These are phyloP conservation scores for Entomobrya proxima DNA, from an alignment of 2,888 invertebrate genomes.

Conservation along the genomic window DNA sequence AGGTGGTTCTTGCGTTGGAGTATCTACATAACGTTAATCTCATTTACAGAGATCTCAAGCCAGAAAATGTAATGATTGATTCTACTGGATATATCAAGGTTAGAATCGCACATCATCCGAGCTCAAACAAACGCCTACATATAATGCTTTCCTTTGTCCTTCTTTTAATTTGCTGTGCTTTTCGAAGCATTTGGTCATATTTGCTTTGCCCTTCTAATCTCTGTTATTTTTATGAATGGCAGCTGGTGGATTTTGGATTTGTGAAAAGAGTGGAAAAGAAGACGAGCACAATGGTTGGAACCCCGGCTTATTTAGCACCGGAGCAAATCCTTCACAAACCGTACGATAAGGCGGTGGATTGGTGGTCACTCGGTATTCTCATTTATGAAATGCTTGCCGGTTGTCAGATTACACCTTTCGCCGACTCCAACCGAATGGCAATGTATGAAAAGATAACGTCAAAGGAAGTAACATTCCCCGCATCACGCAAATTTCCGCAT, in stretches of 20 bases:
- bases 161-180: no score
- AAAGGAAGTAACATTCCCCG: slow-evolving; percentile 42
- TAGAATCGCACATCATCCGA: background rate
- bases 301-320: background rate
- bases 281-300: slow-evolving; percentile 3
- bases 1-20: slow-evolving; percentile 59
- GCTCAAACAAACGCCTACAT: background rate
- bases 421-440: background rate
- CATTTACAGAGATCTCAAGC: slow-evolving; percentile 63
- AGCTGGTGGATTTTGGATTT: slow-evolving; percentile 45
- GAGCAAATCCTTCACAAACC: background rate
- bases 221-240: background rate
- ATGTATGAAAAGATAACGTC: slow-evolving; percentile 31
- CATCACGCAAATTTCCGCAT: slow-evolving; percentile 23
- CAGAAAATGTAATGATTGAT: slow-evolving; percentile 61
- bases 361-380: slow-evolving; percentile 16
- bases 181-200: no score
- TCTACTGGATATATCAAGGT: slow-evolving; percentile 57
- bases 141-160: no score
- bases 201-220: background rate
- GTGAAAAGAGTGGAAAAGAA: slow-evolving; percentile 24
- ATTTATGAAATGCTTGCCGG: slow-evolving; percentile 18
- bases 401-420: slow-evolving; percentile 25
- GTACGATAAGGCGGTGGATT: background rate
- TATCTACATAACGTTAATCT: slow-evolving; percentile 59